Base-by-base conservation (phyloP, 2,113 vertebrate genomes). In the Nerophis lumbriciformis region DNA sequence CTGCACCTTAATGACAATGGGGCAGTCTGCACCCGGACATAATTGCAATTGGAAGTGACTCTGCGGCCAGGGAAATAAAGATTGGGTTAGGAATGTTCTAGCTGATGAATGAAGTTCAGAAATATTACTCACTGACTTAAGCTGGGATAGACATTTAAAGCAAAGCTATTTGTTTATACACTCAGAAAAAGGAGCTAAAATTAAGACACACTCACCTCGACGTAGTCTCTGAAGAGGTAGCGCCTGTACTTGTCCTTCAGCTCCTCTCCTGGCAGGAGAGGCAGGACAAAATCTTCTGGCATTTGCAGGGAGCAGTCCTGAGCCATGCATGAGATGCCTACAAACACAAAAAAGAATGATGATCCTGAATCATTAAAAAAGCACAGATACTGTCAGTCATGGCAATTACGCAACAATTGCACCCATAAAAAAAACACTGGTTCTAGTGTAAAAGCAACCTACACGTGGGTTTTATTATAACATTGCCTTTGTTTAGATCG, bases 161-260 rank as follows among this genome's bases (percentile, higher is more conserved):
- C 35, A 15, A 54, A 2, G 28, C 14, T 9, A 15, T 37, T 39
- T 39, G 38, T 39, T 39, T 39, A 39, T 8, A 39, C 5, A 9
- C 42, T 10, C 42, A 3, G 10, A 53, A 35, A 51, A 51, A 5
- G 8, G 9, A 39, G 14, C 42, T 57, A 13, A 44, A 57, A 6
- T 16, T 50, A 47, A 48, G 48, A 65, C 8, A 58, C n/a, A 75
- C 77, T 55, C 62, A 81, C 97, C 94, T 99, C 97, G 44, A 99
- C 93, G 42, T 98, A 98, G 84, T 99, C 97, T 91, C 97, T 97
- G 93, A 99, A 98, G 94, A 99, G 96, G 94, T 98, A 99, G 93
- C 95, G 95, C 90, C 93, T 95, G 84, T 98, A 99, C 94, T 95
- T 99, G 77, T 99, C 97, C 91, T 93, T 95, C 72, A 99, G 87